Percentiles rank a stretch among this genome's conserved stretches.
Conservation (phyloP, 2,888 invertebrate genomes). For the Drosophila monieri region DNA sequence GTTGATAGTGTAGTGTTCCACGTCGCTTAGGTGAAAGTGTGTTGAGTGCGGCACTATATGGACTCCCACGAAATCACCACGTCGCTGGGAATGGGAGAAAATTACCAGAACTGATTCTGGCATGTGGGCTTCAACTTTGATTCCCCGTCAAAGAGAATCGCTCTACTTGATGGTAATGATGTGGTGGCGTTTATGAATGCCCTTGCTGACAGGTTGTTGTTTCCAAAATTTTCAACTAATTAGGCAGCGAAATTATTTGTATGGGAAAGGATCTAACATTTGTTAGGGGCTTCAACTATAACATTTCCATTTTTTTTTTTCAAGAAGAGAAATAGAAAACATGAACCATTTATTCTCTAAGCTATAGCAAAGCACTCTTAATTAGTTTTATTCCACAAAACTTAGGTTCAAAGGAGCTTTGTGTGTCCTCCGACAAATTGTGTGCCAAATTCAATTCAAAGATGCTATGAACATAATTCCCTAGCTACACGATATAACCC, state of each 20-base stretch:
- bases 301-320: no score
- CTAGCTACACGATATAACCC: neutral
- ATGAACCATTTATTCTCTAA: neutral
- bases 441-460: constrained; percentile 25
- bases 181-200: neutral
- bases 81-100: constrained; percentile 6
- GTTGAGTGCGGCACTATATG: constrained; percentile 55
- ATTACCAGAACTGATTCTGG: constrained; percentile 36
- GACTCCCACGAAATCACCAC: constrained; percentile 22
- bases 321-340: no score
- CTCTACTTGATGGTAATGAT: neutral
- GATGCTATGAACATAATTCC: constrained; percentile 7
- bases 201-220: neutral
- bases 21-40: constrained; percentile 30
- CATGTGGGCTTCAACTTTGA: constrained; percentile 9
- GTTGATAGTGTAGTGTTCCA: constrained; percentile 61
- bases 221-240: neutral
- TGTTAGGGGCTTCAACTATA: no score
- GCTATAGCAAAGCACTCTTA: neutral
- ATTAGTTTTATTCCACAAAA: constrained; percentile 3
- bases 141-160: neutral
- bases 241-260: neutral
- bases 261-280: no score
- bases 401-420: neutral
- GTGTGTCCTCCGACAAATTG: constrained; percentile 1